phyloP scores from a whole-genome alignment of 2,797 vertebrate species.

The Eremophila alpestris region DNA sequence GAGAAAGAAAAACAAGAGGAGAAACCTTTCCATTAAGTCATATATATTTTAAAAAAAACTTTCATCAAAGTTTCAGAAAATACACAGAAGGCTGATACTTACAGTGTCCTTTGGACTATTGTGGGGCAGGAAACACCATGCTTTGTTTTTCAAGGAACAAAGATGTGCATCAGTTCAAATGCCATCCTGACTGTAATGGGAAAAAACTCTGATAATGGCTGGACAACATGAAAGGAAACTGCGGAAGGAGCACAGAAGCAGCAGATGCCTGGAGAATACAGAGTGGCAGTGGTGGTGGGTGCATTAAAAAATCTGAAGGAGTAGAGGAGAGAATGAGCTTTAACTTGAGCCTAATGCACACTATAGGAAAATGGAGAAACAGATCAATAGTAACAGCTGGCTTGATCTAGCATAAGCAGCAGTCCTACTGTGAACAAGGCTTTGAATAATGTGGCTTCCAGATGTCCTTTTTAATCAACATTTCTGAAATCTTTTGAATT shows the following conservation, averaged over 20 bases:
- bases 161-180: not conserved
- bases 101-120: not conserved
- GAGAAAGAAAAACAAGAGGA: not conserved
- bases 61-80: not conserved
- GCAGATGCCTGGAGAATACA: not conserved
- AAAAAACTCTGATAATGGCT: not conserved
- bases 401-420: not conserved
- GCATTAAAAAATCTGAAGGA: not conserved
- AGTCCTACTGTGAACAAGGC: not conserved
- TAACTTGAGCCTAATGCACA: not conserved
- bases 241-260: not conserved
- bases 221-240: not conserved
- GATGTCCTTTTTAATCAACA: not conserved
- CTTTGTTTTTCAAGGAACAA: not conserved
- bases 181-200: not conserved
- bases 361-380: not conserved
- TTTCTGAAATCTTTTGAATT: not conserved
- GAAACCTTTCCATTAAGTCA: not conserved
- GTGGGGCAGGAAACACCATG: not conserved
- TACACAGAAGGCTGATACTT: not conserved
- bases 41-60: not conserved
- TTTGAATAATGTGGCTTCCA: not conserved
- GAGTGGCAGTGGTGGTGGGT: not conserved
- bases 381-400: not conserved
- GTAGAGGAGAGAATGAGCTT: not conserved